phyloP scores from a whole-genome alignment of 2,113 vertebrate species.

The Columbina picui region DNA sequence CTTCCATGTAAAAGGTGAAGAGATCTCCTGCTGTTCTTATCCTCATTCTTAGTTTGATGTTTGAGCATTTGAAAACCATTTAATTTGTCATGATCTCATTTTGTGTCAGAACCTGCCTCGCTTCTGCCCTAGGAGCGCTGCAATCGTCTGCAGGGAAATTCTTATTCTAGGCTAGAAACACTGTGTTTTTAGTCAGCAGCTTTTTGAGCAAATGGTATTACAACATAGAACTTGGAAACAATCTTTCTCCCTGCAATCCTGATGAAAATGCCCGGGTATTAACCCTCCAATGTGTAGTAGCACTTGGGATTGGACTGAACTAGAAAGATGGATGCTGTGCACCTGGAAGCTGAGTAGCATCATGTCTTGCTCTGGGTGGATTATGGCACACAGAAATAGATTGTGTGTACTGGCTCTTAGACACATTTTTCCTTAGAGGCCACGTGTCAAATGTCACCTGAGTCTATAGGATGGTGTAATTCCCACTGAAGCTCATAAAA shows the following conservation, averaged over 20 bases:
- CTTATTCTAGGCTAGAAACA: background rate
- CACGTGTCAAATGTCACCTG: background rate
- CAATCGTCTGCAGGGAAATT: background rate
- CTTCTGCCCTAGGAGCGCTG: background rate
- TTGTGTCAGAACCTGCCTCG: background rate
- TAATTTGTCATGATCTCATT: background rate
- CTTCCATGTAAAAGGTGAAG: background rate
- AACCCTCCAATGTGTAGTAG: background rate
- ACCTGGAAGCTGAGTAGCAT: background rate
- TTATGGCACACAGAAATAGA: background rate
- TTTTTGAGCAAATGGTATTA: background rate
- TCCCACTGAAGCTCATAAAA: background rate
- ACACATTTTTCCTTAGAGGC: background rate
- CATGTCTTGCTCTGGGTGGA: background rate
- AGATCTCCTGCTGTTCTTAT: background rate
- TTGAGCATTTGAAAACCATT: background rate
- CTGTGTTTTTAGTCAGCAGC: background rate
- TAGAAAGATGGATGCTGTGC: background rate
- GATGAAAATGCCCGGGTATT: background rate
- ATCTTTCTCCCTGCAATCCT: background rate
- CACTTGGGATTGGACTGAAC: background rate
- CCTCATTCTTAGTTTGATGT: background rate
- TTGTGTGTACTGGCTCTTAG: background rate
- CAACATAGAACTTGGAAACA: background rate
- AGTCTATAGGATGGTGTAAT: background rate